These are phyloP conservation scores for Ia io DNA, from an alignment of 2,113 vertebrate genomes.

Conservation along the genomic window DNA sequence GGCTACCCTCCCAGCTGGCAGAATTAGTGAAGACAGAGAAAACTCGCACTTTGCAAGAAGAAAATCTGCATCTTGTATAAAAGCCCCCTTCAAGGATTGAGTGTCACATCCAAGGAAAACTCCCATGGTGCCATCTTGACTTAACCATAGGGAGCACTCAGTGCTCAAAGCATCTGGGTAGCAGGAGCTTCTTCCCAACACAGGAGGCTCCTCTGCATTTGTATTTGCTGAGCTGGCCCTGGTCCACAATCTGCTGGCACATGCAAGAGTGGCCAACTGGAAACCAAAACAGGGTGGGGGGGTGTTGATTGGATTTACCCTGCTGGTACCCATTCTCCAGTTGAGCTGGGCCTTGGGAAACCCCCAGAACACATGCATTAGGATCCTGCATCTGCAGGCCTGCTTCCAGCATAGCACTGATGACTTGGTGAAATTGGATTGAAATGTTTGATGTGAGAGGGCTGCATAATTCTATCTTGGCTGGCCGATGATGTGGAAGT, in stretches of 20 bases:
- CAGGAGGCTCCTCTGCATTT: neutral
- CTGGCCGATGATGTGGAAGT: neutral
- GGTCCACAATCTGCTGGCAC: neutral
- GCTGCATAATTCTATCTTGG: neutral
- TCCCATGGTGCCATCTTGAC: neutral
- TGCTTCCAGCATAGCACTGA: neutral
- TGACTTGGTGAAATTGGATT: neutral
- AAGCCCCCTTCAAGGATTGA: neutral
- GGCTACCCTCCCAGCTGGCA: neutral
- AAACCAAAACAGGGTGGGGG: neutral
- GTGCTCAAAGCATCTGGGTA: neutral
- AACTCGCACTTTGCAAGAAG: neutral
- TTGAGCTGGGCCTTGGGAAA: neutral
- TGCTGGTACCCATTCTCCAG: neutral
- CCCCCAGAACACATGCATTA: neutral
- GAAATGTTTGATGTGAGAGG: neutral
- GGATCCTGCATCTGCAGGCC: neutral
- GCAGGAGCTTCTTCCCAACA: neutral
- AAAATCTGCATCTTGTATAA: neutral
- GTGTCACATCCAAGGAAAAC: neutral
- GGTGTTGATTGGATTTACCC: neutral
- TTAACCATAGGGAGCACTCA: neutral
- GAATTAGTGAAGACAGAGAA: neutral
- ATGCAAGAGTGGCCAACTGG: neutral
- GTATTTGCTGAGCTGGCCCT: conserved; percentile 8